Conservation (phyloP, 2,888 invertebrate species). For the Prosapia bicincta region DNA sequence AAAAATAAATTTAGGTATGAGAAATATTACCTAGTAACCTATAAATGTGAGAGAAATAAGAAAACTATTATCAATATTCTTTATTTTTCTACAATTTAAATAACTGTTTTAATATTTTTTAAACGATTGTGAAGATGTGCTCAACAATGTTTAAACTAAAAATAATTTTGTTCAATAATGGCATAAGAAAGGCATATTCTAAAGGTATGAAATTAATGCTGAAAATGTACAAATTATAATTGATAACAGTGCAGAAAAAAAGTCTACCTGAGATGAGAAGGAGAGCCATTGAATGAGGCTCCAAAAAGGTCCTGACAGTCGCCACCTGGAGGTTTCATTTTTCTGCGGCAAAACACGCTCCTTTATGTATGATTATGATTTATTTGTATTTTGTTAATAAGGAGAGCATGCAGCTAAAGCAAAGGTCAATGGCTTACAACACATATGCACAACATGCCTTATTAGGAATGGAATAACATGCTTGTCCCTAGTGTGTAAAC, state of each 20-base stretch:
- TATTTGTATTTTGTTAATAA: background rate
- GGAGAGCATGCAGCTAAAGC: background rate
- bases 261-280: slow-evolving; percentile 44
- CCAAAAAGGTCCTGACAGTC: slow-evolving; percentile 44
- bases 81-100: no score
- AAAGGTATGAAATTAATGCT: slow-evolving; percentile 8
- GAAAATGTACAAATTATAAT: slow-evolving; percentile 10
- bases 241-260: background rate
- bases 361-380: background rate
- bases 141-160: no score
- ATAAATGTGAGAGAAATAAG: no score
- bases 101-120: no score
- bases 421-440: background rate
- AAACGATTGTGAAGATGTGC: no score
- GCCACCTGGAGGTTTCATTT: slow-evolving; percentile 44
- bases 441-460: background rate
- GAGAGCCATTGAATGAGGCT: slow-evolving; percentile 43
- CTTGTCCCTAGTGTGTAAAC: background rate
- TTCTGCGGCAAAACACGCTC: slow-evolving; percentile 31
- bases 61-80: no score
- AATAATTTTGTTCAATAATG: background rate
- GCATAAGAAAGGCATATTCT: background rate
- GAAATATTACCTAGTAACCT: no score
- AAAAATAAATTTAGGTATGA: no score
- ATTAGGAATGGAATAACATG: background rate